Evolutionary conservation across 2,113 vertebrate genomes (phyloP).

Genomic region (Ammodytes dubius): DNA sequence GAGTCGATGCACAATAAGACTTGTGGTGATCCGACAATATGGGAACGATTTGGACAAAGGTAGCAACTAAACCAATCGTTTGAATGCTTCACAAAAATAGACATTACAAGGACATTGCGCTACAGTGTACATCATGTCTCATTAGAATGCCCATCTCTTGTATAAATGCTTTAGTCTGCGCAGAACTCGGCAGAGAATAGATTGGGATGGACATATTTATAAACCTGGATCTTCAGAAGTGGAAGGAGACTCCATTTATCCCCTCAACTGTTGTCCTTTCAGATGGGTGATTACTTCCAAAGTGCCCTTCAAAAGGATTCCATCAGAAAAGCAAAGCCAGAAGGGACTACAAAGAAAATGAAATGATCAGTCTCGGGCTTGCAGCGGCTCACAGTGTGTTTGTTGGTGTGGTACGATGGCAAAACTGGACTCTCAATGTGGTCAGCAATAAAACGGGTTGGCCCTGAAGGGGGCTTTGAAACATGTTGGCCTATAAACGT

Average conservation of each 20-base stretch:
- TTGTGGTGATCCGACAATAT: too few species aligned
- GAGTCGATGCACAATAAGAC: not conserved
- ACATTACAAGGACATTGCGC: not conserved
- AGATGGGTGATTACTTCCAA: conserved; percentile 56
- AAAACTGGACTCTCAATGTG: conserved; percentile 27
- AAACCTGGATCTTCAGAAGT: not conserved
- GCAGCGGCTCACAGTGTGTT: not conserved
- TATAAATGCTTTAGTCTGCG: not conserved
- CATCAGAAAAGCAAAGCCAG: conserved; percentile 53
- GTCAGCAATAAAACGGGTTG: conserved; percentile 29
- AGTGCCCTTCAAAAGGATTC: conserved; percentile 53
- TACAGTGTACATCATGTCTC: too few species aligned
- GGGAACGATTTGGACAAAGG: not conserved
- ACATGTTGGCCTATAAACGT: conserved; percentile 41
- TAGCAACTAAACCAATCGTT: not conserved
- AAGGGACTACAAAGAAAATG: conserved; percentile 42
- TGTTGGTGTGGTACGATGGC: conserved; percentile 9
- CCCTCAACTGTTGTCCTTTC: conserved; percentile 41
- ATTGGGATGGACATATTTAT: conserved; percentile 11
- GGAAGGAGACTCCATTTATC: conserved; percentile 24
- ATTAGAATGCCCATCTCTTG: not conserved
- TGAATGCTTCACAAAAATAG: not conserved
- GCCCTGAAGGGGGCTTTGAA: conserved; percentile 38
- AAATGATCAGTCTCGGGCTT: conserved; percentile 51
- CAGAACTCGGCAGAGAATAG: not conserved